Evolutionary conservation across 2,113 vertebrate species (phyloP).

Genomic region (Epinephelus lanceolatus): DNA sequence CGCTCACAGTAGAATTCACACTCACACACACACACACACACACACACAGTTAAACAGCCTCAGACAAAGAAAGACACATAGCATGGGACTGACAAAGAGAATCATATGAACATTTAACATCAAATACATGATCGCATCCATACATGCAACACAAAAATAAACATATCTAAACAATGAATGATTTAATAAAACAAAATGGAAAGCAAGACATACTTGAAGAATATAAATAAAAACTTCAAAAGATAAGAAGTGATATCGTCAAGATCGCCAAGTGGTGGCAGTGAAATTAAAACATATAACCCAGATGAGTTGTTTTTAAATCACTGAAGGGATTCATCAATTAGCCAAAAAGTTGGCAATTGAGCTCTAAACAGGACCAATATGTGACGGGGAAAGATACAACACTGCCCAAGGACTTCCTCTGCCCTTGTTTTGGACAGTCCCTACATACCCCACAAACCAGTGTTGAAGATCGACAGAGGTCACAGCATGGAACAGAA

Average conservation of each 20-base stretch:
- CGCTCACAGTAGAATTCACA: constrained; percentile 68
- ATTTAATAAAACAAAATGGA: not conserved
- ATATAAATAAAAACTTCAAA: not conserved
- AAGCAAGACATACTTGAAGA: not conserved
- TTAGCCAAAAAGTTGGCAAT: not conserved
- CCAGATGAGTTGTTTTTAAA: not conserved
- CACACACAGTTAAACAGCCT: constrained; percentile 13
- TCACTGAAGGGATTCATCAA: not conserved
- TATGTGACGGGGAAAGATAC: not conserved
- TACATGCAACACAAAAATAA: not conserved
- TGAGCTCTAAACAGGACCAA: not conserved
- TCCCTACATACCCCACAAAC: not conserved
- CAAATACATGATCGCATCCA: not conserved
- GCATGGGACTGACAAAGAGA: constrained; percentile 26
- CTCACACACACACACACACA: constrained; percentile 16
- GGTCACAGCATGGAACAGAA: not conserved
- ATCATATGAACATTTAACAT: constrained; percentile 10
- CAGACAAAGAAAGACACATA: constrained; percentile 39
- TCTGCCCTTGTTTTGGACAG: not conserved
- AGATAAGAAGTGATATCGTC: not conserved
- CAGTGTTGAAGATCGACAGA: not conserved
- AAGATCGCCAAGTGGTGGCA: not conserved
- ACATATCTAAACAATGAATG: too few relatives aligned
- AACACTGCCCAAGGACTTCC: not conserved
- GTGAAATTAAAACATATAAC: not conserved